Evolutionary conservation across 2,113 vertebrate species (phyloP).

Genomic region (Epinephelus cyanopodus): DNA sequence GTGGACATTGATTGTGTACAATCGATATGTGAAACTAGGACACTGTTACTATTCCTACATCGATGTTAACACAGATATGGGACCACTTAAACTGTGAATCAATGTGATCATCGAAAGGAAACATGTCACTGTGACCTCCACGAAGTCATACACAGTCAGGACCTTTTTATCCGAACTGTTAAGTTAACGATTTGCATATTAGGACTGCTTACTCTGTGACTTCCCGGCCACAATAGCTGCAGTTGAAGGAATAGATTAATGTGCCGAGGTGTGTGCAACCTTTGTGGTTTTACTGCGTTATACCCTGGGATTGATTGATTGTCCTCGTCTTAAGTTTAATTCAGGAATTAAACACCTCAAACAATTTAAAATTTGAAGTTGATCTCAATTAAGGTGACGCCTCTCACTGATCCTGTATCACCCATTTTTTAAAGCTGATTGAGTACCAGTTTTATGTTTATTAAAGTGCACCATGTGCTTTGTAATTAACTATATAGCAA

Average conservation of each 20-base stretch:
- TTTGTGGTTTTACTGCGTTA: constrained; percentile 37
- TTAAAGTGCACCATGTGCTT: neutral
- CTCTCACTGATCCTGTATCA: neutral
- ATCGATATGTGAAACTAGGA: constrained; percentile 50
- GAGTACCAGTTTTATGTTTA: neutral
- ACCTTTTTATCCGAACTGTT: neutral
- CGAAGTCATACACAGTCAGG: constrained; percentile 1
- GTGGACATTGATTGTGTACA: constrained; percentile 31
- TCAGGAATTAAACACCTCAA: constrained; percentile 15
- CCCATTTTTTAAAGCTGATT: neutral
- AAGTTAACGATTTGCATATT: constrained; percentile 31
- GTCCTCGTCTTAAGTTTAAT: neutral
- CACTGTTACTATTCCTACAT: constrained; percentile 38
- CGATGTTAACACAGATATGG: constrained; percentile 43
- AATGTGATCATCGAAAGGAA: constrained; percentile 47
- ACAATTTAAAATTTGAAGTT: neutral
- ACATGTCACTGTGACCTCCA: constrained; percentile 51
- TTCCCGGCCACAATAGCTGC: neutral
- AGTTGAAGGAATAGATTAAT: constrained; percentile 12
- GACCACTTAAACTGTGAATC: constrained; percentile 42
- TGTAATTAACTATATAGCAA: neutral
- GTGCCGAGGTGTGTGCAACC: neutral
- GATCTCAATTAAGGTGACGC: constrained; percentile 5
- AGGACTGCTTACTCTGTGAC: constrained; percentile 2
- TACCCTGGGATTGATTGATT: constrained; percentile 6